phyloP scores from a whole-genome alignment of 2,888 invertebrate species.

The Ellobium chinense region DNA sequence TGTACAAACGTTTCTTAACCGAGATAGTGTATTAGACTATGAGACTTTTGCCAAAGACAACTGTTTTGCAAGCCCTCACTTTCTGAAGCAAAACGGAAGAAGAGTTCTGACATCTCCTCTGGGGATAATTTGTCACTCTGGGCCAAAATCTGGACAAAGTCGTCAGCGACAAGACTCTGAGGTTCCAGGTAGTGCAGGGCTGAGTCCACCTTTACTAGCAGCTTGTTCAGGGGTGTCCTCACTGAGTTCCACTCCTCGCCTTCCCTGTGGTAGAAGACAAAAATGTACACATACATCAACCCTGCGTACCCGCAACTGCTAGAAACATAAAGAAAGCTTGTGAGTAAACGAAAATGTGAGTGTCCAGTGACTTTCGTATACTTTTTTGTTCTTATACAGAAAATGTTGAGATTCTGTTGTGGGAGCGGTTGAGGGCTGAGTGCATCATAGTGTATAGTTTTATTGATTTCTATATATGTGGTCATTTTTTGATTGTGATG shows the following conservation, averaged over 20 bases:
- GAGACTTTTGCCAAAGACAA: no score
- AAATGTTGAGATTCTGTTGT: no score
- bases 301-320: not conserved
- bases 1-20: no score
- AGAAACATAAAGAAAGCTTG: not conserved
- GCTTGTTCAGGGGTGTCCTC: slow-evolving; percentile 29
- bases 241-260: slow-evolving; percentile 37
- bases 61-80: slow-evolving; percentile 1
- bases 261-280: not conserved
- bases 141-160: slow-evolving; percentile 20
- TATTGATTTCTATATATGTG: no score
- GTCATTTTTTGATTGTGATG: no score
- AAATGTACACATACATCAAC: no score
- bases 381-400: no score
- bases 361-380: no score
- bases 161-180: slow-evolving; percentile 32
- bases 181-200: slow-evolving; percentile 19
- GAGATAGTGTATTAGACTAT: no score
- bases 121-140: not conserved
- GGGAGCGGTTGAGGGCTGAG: no score
- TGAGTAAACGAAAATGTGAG: no score
- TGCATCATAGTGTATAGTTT: no score
- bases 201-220: slow-evolving; percentile 14
- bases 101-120: slow-evolving; percentile 5
- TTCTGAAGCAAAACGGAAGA: slow-evolving; percentile 38